phyloP scores from a whole-genome alignment of 1,140 invertebrate genomes.

The Drosophila miranda region DNA sequence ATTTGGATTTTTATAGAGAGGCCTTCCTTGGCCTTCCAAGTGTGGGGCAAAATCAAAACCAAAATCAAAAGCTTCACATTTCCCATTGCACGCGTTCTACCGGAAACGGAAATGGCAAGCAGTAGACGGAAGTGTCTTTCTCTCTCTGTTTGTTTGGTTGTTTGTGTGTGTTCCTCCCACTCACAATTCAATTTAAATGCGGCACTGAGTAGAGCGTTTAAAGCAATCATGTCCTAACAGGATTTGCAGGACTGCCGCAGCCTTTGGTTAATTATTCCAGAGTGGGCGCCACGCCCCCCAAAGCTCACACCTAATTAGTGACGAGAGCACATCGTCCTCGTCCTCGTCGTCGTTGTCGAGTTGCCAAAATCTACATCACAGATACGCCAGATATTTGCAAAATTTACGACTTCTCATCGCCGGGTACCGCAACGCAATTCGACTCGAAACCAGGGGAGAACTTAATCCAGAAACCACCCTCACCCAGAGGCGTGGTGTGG shows the following conservation, averaged over 20 bases:
- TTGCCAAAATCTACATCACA: slow-evolving; percentile 43
- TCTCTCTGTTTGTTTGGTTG: slow-evolving; percentile 19
- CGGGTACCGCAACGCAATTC: not conserved
- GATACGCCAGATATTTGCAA: slow-evolving; percentile 29
- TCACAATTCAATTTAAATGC: slow-evolving; percentile 46
- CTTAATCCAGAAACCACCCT: slow-evolving; percentile 8
- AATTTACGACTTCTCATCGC: slow-evolving; percentile 43
- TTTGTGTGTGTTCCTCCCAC: not conserved
- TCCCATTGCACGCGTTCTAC: slow-evolving; percentile 30
- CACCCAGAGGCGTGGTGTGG: not conserved
- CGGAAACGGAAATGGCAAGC: slow-evolving; percentile 60
- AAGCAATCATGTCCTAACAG: slow-evolving; percentile 28
- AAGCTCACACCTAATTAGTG: slow-evolving; percentile 27
- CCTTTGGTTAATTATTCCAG: slow-evolving; percentile 35
- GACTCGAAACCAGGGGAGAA: not conserved
- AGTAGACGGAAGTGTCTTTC: slow-evolving; percentile 50
- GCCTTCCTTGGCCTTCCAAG: no score
- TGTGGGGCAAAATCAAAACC: slow-evolving; percentile 21
- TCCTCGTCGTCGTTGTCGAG: slow-evolving; percentile 8
- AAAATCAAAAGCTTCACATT: slow-evolving; percentile 11
- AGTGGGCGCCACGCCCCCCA: slow-evolving; percentile 5
- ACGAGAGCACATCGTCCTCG: slow-evolving; percentile 16
- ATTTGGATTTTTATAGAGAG: no score
- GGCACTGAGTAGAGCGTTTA: slow-evolving; percentile 18
- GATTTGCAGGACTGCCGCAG: slow-evolving; percentile 12